These are phyloP conservation scores for Phoronis australis DNA, from an alignment of 2,888 invertebrate genomes.

Conservation along the genomic window DNA sequence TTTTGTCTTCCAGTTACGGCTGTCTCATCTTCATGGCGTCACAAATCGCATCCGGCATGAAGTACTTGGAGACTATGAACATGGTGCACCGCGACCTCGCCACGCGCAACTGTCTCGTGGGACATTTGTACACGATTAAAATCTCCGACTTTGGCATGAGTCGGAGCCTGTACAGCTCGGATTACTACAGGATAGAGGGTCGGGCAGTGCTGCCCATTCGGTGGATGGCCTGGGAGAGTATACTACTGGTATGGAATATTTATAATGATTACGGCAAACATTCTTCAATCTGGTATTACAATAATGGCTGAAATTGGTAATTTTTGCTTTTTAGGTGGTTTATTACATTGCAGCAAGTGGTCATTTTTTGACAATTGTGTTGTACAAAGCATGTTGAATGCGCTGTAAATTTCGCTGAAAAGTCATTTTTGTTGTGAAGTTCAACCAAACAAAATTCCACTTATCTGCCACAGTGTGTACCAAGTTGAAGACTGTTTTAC, in stretches of 20 bases:
- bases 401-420: too few relatives aligned
- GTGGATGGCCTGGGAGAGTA: slow-evolving; percentile 87
- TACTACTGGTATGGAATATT: slow-evolving; percentile 56
- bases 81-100: slow-evolving; percentile 88
- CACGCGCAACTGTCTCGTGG: slow-evolving; percentile 80
- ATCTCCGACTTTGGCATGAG: slow-evolving; percentile 53
- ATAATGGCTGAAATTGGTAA: too few relatives aligned
- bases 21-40: slow-evolving; percentile 75
- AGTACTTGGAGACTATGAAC: slow-evolving; percentile 79
- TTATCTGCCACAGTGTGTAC: too few relatives aligned
- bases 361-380: too few relatives aligned
- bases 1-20: slow-evolving; percentile 75
- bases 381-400: too few relatives aligned
- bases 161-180: slow-evolving; percentile 55
- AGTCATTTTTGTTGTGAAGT: too few relatives aligned
- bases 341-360: too few relatives aligned
- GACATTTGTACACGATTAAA: slow-evolving; percentile 66
- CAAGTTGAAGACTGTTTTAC: too few relatives aligned
- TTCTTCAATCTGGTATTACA: too few relatives aligned
- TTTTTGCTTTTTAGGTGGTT: too few relatives aligned
- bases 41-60: slow-evolving; percentile 85
- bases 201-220: slow-evolving; percentile 75
- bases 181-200: slow-evolving; percentile 79
- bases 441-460: too few relatives aligned
- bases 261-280: too few relatives aligned